A percentile compares a stretch with the other conserved stretches of the same genome.
phyloP scores from a whole-genome alignment of 1,140 invertebrate genomes.

The Drosophila albomicans region DNA sequence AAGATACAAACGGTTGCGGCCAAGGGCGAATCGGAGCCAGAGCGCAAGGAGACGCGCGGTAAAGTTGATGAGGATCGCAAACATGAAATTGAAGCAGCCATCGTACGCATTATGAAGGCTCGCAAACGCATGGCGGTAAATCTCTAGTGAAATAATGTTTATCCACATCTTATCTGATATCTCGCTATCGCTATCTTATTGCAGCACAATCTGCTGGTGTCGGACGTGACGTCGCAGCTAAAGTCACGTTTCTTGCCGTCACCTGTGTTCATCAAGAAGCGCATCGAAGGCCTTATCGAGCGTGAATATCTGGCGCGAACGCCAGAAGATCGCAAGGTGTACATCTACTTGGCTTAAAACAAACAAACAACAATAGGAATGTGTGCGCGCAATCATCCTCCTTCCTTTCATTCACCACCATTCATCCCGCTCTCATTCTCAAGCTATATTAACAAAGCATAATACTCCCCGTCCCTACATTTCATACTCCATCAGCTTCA shows the following conservation, averaged over 20 bases:
- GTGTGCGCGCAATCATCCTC: constrained; percentile 20
- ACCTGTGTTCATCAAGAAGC: constrained; percentile 99
- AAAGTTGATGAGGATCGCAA: constrained; percentile 99
- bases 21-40: constrained; percentile 99
- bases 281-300: constrained; percentile 99
- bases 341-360: constrained; percentile 94
- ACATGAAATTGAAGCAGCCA: constrained; percentile 99
- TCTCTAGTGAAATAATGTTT: not conserved
- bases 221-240: constrained; percentile 99
- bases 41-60: constrained; percentile 97
- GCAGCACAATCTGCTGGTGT: constrained; percentile 96
- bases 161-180: not conserved
- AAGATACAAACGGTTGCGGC: constrained; percentile 98
- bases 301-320: constrained; percentile 98
- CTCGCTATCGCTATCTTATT: constrained; percentile 24
- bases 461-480: not conserved
- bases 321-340: constrained; percentile 97
- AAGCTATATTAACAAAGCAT: constrained; percentile 6
- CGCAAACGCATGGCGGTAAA: constrained; percentile 95
- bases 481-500: not conserved
- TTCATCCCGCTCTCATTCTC: constrained; percentile 27
- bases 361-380: not conserved
- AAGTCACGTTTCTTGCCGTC: constrained; percentile 98
- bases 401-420: constrained; percentile 23
- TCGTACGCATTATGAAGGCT: constrained; percentile 99